A percentile compares a stretch with the other conserved stretches of the same genome.
phyloP scores from a whole-genome alignment of 1,140 invertebrate species.

The Berghia stephanieae region DNA sequence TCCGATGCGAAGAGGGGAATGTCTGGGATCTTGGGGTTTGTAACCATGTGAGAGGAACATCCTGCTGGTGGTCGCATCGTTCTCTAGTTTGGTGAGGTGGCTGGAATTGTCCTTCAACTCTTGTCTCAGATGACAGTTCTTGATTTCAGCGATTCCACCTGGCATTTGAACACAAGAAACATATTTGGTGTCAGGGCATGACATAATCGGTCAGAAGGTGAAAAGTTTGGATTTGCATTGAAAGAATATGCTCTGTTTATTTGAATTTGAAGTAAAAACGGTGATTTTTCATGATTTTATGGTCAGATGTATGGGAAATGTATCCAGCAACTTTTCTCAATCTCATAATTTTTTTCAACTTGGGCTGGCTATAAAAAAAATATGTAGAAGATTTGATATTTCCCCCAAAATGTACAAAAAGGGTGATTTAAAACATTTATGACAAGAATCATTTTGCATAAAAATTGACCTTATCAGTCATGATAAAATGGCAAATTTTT shows the following conservation, averaged over 20 bases:
- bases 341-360: too few species aligned
- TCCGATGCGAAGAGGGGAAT: too few species aligned
- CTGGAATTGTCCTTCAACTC: conserved; percentile 53
- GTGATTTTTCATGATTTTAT: too few species aligned
- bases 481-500: neutral
- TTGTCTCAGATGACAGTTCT: conserved; percentile 51
- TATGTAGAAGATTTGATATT: neutral
- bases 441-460: too few species aligned
- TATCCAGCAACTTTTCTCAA: too few species aligned
- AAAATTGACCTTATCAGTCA: neutral
- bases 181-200: neutral
- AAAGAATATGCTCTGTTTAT: neutral
- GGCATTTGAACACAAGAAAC: neutral
- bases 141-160: conserved; percentile 45
- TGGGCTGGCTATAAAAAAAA: too few species aligned
- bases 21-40: too few species aligned
- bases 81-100: conserved; percentile 52
- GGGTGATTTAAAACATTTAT: too few species aligned
- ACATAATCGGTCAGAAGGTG: too few species aligned
- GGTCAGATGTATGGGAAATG: too few species aligned
- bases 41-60: conserved; percentile 45
- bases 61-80: conserved; percentile 54
- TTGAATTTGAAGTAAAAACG: neutral
- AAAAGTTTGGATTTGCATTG: too few species aligned
- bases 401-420: too few species aligned